Conservation (phyloP, 2,888 invertebrate species). For the Tryphoninae sp. region DNA sequence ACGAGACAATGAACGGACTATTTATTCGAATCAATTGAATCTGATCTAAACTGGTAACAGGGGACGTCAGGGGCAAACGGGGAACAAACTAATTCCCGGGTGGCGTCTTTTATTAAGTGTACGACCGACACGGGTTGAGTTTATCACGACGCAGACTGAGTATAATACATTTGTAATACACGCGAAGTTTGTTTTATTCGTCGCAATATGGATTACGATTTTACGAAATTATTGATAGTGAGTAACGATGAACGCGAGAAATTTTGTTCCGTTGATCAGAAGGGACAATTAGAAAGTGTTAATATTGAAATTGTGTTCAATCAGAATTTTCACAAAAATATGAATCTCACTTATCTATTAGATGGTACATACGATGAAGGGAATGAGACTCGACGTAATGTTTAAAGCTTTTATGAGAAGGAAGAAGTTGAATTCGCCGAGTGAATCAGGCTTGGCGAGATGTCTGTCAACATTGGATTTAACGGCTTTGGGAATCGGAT, state of each 20-base stretch:
- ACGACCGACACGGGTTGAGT: constrained; percentile 24
- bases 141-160: constrained; percentile 12
- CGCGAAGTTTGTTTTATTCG: neutral
- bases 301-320: neutral
- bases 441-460: constrained; percentile 83
- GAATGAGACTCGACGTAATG: constrained; percentile 58
- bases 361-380: constrained; percentile 67
- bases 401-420: constrained; percentile 72
- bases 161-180: constrained; percentile 13
- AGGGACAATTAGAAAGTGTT: neutral
- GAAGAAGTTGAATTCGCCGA: constrained; percentile 66
- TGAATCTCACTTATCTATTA: constrained; percentile 55
- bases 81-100: constrained; percentile 54
- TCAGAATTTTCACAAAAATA: neutral
- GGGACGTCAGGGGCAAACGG: constrained; percentile 37
- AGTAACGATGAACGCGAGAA: constrained; percentile 43
- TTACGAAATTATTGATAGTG: constrained; percentile 57
- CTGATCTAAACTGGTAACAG: constrained; percentile 38
- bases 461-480: constrained; percentile 92
- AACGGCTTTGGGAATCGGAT: constrained; percentile 91
- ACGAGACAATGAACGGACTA: constrained; percentile 15
- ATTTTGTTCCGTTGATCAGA: neutral
- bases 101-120: constrained; percentile 51
- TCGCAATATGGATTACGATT: constrained; percentile 60
- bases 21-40: constrained; percentile 64